Base-by-base conservation (phyloP, 2,113 vertebrate species). In the Perognathus longimembris region DNA sequence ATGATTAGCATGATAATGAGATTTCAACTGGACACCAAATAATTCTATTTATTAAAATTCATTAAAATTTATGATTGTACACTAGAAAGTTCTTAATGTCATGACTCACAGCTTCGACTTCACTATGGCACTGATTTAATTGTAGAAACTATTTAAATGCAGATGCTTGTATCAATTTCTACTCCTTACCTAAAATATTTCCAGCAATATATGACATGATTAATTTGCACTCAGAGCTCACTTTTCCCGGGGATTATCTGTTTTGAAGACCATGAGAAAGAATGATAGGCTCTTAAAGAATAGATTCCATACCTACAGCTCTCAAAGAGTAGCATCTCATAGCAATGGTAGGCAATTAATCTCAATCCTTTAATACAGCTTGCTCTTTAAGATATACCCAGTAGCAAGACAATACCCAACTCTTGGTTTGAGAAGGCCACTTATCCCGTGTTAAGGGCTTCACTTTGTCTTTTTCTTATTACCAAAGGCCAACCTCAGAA, bases 121-220 rank as follows among this genome's bases (percentile, higher is more conserved):
- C 0, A 81, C 77, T 95, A 76, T 75, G 90, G n/a, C n/a, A n/a
- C n/a, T n/a, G 59, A 93, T 92, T 88, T 89, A 71, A 70, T 97
- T 94, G 92, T 36, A 95, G 95, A 59, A 95, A 89, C 74, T 96
- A 91, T 97, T 98, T 97, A 97, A 97, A 97, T 97, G 94, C 45
- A 97, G 96, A 97, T 95, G 83, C 59, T 95, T 96, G 91, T 95
- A 95, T 97, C 98, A 94, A 97, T 97, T 97, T 96, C 81, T 79
- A 95, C 93, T 96, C 75, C 76, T 92, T 92, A 94, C 89, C 96
- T 89, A 89, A 97, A 96, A 93, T 97, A 96, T 96, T 97, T 96
- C 83, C 71, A 82, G 92, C 10, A 96, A 93, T 96, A 94, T 96
- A 91, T 78, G 85, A 69, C 87, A 28, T 67, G 93, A 98, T 93